Evolutionary conservation across 2,113 vertebrate species (phyloP), one percentile per base, ranked within the genome.

Genomic region (Anolis sagrei): DNA sequence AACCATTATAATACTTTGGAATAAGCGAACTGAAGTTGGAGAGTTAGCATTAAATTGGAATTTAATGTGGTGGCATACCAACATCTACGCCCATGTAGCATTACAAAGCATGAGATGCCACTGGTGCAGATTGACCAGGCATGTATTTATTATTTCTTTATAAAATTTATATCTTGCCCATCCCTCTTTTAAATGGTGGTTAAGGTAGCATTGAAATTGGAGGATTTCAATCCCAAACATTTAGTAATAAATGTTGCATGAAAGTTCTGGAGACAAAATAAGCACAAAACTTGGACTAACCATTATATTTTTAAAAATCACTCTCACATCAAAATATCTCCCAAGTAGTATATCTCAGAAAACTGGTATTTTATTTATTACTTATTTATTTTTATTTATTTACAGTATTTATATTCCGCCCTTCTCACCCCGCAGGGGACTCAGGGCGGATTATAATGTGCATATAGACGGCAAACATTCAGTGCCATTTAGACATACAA

Each of bases 341-440:
- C 75, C 86, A 64, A 75, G 44, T 61, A 89, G 80, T 54, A 73
- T 13, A 69, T 81, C 72, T 80, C 44, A 88, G 82, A 25, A 72
- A 91, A 25, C 82, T 62, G 29, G 1, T 86, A 74, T 13, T 82
- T 80, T n/a, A n/a, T n/a, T n/a, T n/a, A n/a, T n/a, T n/a, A n/a
- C n/a, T n/a, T n/a, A n/a, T n/a, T n/a, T n/a, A n/a, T n/a, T n/a
- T n/a, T n/a, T n/a, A n/a, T n/a, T n/a, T n/a, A n/a, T n/a, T n/a
- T n/a, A n/a, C n/a, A n/a, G n/a, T n/a, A n/a, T n/a, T n/a, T n/a
- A n/a, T n/a, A n/a, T n/a, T n/a, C n/a, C n/a, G n/a, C n/a, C n/a
- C n/a, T n/a, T n/a, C n/a, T n/a, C n/a, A n/a, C n/a, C n/a, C n/a
- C n/a, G n/a, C n/a, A n/a, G n/a, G n/a, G n/a, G n/a, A n/a, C n/a